Conservation (phyloP, 2,113 vertebrate species). For the Balaenoptera acutorostrata region DNA sequence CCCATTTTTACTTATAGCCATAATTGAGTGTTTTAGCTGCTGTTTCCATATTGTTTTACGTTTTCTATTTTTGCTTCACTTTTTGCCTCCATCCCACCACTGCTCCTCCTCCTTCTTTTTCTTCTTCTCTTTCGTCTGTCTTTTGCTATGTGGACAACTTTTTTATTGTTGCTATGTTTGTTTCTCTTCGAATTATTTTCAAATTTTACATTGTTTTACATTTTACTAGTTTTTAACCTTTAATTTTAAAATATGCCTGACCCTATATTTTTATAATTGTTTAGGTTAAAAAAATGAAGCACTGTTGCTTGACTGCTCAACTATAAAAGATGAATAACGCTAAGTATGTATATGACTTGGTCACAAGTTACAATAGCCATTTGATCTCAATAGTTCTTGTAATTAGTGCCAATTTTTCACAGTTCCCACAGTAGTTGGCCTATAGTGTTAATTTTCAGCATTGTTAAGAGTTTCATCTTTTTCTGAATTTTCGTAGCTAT, state of each 20-base stretch:
- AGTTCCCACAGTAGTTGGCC: not conserved
- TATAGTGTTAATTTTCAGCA: not conserved
- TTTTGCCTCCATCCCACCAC: too few relatives aligned
- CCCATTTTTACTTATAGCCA: not conserved
- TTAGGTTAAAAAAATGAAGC: not conserved
- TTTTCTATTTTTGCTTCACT: not conserved
- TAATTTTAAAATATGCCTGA: not conserved
- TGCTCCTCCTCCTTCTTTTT: not conserved
- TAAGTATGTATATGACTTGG: not conserved
- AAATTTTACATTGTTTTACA: not conserved
- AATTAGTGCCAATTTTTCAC: not conserved
- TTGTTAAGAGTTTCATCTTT: not conserved
- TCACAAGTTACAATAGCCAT: not conserved
- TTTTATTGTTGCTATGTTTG: not conserved
- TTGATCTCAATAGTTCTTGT: not conserved
- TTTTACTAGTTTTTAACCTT: not conserved
- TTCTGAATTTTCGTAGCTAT: not conserved
- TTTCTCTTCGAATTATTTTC: constrained; percentile 4
- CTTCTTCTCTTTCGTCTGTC: not conserved
- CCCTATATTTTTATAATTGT: not conserved
- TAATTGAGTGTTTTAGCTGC: not conserved
- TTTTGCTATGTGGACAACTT: not conserved
- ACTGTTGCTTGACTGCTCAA: not conserved
- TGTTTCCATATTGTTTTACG: not conserved
- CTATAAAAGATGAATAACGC: not conserved